Conservation (phyloP, 2,113 vertebrate genomes). For the Climacteris rufus region DNA sequence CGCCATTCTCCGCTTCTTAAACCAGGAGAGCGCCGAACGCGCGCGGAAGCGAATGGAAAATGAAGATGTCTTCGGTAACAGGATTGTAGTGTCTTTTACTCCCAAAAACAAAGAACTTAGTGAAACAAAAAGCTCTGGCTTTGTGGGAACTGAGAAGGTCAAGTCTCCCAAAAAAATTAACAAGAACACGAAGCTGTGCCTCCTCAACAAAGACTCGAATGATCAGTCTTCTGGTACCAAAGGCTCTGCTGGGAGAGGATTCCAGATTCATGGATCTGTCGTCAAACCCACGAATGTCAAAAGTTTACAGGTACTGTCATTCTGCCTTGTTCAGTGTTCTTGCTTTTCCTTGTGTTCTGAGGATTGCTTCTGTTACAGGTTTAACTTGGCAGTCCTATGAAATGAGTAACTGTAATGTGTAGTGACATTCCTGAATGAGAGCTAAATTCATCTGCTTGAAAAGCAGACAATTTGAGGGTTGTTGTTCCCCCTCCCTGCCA, state of each 20-base stretch:
- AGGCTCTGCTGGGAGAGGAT: conserved; percentile 78
- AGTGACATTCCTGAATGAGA: not conserved
- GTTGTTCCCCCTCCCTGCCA: rapidly evolving
- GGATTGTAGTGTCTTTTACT: conserved; percentile 88
- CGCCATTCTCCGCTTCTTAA: conserved; percentile 90
- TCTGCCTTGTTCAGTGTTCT: not conserved
- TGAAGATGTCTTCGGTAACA: conserved; percentile 93
- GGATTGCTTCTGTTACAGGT: not conserved
- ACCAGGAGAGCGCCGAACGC: conserved; percentile 86
- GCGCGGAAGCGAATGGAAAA: conserved; percentile 97
- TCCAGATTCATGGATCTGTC: conserved; percentile 68
- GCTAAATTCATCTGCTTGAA: not conserved
- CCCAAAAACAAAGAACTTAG: conserved; percentile 77
- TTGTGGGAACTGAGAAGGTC: conserved; percentile 77
- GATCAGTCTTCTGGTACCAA: conserved; percentile 81
- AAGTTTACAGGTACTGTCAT: conserved; percentile 79
- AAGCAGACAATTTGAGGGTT: not conserved
- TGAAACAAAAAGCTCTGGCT: conserved; percentile 71
- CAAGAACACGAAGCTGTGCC: conserved; percentile 81
- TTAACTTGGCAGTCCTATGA: not conserved
- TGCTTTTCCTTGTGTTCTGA: not conserved
- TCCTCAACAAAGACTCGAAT: conserved; percentile 72
- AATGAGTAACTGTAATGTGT: not conserved
- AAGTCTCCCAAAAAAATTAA: conserved; percentile 88
- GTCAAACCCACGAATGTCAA: conserved; percentile 84